Evolutionary conservation across 2,888 invertebrate species (phyloP).

Genomic region (Ommatoiulus sabulosus): DNA sequence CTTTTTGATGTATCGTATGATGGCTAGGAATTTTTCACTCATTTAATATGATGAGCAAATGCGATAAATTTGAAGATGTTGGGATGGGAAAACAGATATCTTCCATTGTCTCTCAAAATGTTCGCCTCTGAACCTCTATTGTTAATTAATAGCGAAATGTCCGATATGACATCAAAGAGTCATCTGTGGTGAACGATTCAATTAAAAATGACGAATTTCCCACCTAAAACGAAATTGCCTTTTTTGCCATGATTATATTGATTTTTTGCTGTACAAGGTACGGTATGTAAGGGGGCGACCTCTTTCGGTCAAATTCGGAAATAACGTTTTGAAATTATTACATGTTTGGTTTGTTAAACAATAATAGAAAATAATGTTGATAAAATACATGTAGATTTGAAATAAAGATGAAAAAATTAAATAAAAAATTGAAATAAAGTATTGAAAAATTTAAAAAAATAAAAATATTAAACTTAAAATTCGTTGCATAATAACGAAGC

Average conservation of each 20-base stretch:
- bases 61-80: conserved; percentile 26
- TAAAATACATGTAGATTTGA: no score
- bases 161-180: neutral
- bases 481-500: no score
- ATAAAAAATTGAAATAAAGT: no score
- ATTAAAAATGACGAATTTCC: neutral
- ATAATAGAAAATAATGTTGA: no score
- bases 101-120: neutral
- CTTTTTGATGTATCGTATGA: neutral
- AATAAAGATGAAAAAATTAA: no score
- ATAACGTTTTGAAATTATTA: no score
- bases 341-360: no score
- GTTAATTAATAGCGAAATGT: conserved; percentile 21
- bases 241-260: conserved; percentile 21
- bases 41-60: conserved; percentile 13
- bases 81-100: neutral
- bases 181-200: neutral
- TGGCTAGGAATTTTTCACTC: neutral
- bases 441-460: no score
- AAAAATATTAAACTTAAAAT: no score
- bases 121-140: conserved; percentile 1
- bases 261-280: neutral
- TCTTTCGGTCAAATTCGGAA: no score
- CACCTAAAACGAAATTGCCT: neutral
- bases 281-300: no score